phyloP scores from a whole-genome alignment of 2,797 vertebrate species.

The Carcharodon carcharias region DNA sequence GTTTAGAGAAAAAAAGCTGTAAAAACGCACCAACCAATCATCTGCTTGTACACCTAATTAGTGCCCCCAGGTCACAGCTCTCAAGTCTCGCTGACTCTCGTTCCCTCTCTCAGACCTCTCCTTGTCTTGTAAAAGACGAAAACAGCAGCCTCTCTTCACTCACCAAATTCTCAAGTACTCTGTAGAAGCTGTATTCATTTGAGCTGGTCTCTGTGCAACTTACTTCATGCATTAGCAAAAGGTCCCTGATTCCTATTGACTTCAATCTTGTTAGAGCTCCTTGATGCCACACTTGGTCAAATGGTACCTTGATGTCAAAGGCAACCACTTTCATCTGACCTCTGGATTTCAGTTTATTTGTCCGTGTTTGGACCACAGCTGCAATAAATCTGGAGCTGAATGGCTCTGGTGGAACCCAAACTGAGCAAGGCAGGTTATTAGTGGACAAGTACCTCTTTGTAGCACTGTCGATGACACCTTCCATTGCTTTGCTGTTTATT shows the following conservation, averaged over 20 bases:
- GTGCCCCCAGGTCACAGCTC: too few relatives aligned
- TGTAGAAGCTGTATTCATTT: too few relatives aligned
- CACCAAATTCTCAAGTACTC: too few relatives aligned
- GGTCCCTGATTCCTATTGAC: background rate
- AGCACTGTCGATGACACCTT: background rate
- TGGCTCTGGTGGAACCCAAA: background rate
- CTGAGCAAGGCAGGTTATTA: background rate
- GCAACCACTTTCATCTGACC: background rate
- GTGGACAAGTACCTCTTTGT: background rate
- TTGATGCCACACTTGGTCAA: background rate
- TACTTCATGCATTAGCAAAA: too few relatives aligned
- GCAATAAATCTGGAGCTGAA: background rate
- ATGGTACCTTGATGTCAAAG: background rate
- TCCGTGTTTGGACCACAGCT: background rate
- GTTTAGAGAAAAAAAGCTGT: too few relatives aligned
- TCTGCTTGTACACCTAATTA: too few relatives aligned
- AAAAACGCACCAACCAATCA: too few relatives aligned
- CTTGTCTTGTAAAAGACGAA: too few relatives aligned
- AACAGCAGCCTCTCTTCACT: too few relatives aligned
- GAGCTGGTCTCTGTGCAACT: too few relatives aligned
- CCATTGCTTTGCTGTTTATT: background rate
- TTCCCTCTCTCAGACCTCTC: too few relatives aligned
- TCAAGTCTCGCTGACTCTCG: too few relatives aligned
- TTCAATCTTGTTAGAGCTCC: background rate
- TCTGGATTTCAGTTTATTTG: background rate